Base-by-base conservation (phyloP, 2,888 invertebrate genomes). In the Zelleria hepariella region DNA sequence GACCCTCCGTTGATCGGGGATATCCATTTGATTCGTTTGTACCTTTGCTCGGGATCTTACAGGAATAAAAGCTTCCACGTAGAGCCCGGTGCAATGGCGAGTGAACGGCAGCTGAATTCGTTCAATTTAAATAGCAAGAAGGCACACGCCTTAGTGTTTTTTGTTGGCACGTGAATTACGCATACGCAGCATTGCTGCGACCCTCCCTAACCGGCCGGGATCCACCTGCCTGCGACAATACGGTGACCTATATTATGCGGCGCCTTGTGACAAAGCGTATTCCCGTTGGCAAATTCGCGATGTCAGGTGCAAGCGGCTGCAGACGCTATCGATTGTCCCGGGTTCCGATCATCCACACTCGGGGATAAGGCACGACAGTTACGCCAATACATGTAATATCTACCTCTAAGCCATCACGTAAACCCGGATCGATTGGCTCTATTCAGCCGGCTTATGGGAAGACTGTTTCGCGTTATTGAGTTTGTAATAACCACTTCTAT, bases 141-240 rank as follows among this genome's bases (percentile, higher is more conserved):
- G 55, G 27, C 55, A n/a, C 7, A 55, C 21, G 20, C 32, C 20
- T 32, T 55, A 27, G 20, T 6, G 55, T 55, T 55, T n/a, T 55
- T 55, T 55, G 55, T 55, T 32, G 32, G 24, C 32, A n/a, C 23
- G 53, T 23, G 53, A 53, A 53, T 53, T 24, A 25, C 53, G 53
- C 53, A 53, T 23, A n/a, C n/a, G 53, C 21, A 21, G 32, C n/a
- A 53, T 25, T 24, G 53, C 26, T 26, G 47, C n/a, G 56, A 7
- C n/a, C 20, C 42, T 27, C 7, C 21, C 8, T 2, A 67, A 71
- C 75, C 70, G 71, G 73, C 70, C 65, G 65, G 68, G 67, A 65
- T 65, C 66, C 76, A 76, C 75, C 73, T 74, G 77, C 71, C 67
- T 66, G 62, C 65, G 67, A 65, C 66, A 70, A 69, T 68, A 66